Percentiles rank a stretch among this genome's conserved stretches.
phyloP scores from a whole-genome alignment of 2,113 vertebrate genomes.

The Ciconia stormi region DNA sequence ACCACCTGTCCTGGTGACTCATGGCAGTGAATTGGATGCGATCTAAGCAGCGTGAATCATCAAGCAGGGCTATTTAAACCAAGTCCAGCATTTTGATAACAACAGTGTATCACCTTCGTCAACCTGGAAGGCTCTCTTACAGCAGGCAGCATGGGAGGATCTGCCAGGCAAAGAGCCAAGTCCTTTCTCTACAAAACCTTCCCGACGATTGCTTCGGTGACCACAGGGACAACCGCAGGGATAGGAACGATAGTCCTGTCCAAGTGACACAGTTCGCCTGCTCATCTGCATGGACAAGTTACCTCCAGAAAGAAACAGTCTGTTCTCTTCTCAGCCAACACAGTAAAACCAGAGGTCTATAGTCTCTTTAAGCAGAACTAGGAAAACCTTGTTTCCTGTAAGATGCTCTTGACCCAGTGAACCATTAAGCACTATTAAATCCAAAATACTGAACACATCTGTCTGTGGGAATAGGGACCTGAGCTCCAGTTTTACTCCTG shows the following conservation, averaged over 20 bases:
- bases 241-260: not conserved
- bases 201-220: not conserved
- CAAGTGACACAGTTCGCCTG: not conserved
- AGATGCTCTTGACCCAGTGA: not conserved
- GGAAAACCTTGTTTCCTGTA: not conserved
- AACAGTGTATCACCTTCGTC: not conserved
- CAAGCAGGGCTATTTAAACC: not conserved
- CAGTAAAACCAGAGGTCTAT: not conserved
- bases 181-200: not conserved
- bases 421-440: not conserved
- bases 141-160: not conserved
- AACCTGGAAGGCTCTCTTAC: not conserved
- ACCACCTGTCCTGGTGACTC: not conserved
- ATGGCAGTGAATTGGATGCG: fast-evolving
- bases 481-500: not conserved
- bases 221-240: not conserved
- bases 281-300: not conserved
- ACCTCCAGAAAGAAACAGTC: not conserved
- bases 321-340: not conserved
- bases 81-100: not conserved
- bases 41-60: not conserved
- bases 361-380: not conserved
- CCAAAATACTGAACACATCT: not conserved
- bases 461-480: not conserved
- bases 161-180: not conserved